Base-by-base conservation (phyloP, 2,888 invertebrate genomes). In the Yponomeuta evonymella region DNA sequence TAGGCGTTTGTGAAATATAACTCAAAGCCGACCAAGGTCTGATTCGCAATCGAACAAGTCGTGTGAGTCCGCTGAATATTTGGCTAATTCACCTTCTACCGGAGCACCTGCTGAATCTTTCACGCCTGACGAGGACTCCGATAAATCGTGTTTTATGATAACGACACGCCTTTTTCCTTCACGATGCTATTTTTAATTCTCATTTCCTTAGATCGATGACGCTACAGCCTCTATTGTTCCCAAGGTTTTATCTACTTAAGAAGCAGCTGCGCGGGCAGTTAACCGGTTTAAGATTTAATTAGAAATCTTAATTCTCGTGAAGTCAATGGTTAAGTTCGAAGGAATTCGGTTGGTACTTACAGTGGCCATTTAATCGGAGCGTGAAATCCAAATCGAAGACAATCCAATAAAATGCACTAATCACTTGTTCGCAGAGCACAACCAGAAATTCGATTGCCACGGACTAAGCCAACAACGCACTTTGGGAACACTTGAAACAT, bases 321-420 rank as follows among this genome's bases (percentile, higher is more conserved):
- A 1, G 43, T 43, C 6, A 43, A 43, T 58, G 51, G 15, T 58
- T 12, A 15, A 1, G 51, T 58, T 58, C 51, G 51, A 58, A 12
- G 5, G 51, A 58, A 58, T 58, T 58, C 51, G 51, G 43, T 65
- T 65, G 11, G 71, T 82, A 90, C 90, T 90, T 80, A 90, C 90
- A 81, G 79, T 82, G 75, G 82, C 86, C 88, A 89, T 89, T 83
- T 80, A 85, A 76, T 80, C 83, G 76, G 15, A 62, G 67, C 48
- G 79, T 77, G 74, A 76, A 84, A 85, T 87, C 88, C 87, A 83
- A 87, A 79, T 78, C 77, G 77, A 79, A 78, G 81, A 84, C 83
- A 90, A 89, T 90, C 89, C 90, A 86, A 84, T 81, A 82, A 8
- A 81, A 77, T 77, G 78, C 88, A 89, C 88, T 82, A 81, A 82